Evolutionary conservation across 1,140 invertebrate genomes (phyloP).

Genomic region (Antheraea mylitta): DNA sequence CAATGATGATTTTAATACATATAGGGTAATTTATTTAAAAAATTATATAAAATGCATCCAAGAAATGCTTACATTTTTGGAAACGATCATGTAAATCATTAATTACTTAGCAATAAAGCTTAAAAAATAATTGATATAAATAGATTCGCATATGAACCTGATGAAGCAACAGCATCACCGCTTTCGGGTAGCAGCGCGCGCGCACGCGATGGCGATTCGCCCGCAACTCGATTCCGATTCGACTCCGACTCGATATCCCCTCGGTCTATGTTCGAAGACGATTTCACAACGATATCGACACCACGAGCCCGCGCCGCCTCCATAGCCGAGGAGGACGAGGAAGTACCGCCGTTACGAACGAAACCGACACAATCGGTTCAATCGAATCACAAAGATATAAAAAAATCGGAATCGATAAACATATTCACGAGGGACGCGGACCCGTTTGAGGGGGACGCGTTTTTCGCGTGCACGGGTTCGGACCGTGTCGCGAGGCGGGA

Average conservation of each 20-base stretch:
- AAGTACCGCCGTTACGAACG: constrained; percentile 48
- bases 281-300: constrained; percentile 80
- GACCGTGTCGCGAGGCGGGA: constrained; percentile 65
- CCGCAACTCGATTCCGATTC: constrained; percentile 77
- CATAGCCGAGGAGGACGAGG: constrained; percentile 72
- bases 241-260: constrained; percentile 67
- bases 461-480: constrained; percentile 83
- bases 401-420: constrained; percentile 92
- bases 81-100: no score
- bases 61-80: no score
- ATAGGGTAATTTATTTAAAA: no score
- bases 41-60: no score
- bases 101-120: not conserved
- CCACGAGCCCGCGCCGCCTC: constrained; percentile 52
- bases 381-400: constrained; percentile 77
- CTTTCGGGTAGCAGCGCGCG: constrained; percentile 50
- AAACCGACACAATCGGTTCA: constrained; percentile 36
- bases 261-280: constrained; percentile 85
- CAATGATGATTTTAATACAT: no score
- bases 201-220: constrained; percentile 49
- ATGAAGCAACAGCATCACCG: constrained; percentile 58
- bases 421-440: constrained; percentile 88
- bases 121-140: not conserved
- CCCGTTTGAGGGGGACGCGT: constrained; percentile 93
- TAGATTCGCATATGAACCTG: constrained; percentile 54